These are phyloP conservation scores for Lobophora halterata DNA, from an alignment of 2,888 invertebrate genomes.

Conservation along the genomic window DNA sequence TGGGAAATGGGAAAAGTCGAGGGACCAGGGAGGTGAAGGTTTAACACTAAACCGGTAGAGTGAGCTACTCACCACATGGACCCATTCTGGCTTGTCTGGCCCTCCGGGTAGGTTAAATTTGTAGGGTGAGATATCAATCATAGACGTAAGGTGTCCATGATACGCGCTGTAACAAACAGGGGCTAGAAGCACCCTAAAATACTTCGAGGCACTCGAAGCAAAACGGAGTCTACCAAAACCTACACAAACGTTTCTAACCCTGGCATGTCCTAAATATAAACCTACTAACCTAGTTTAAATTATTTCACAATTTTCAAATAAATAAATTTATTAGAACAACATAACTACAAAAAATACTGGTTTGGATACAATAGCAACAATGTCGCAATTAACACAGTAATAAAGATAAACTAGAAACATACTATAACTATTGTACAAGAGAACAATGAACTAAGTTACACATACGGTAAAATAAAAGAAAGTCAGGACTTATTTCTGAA, in stretches of 20 bases:
- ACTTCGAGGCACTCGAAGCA: conserved; percentile 60
- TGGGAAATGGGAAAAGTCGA: too few relatives aligned
- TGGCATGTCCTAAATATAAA: conserved; percentile 14
- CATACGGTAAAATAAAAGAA: too few relatives aligned
- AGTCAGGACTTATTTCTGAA: too few relatives aligned
- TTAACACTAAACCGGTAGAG: conserved; percentile 6
- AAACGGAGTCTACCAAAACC: conserved; percentile 11
- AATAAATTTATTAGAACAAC: too few relatives aligned
- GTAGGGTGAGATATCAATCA: conserved; percentile 99
- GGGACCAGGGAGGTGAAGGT: not conserved
- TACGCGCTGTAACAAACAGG: conserved; percentile 93
- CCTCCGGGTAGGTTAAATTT: conserved; percentile 96
- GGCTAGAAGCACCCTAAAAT: conserved; percentile 76
- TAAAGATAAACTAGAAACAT: not conserved
- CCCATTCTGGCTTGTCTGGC: conserved; percentile 90
- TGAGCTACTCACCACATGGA: conserved; percentile 89
- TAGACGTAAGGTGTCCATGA: conserved; percentile 97
- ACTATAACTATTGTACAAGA: not conserved
- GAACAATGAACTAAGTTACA: too few relatives aligned
- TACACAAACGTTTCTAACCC: too few relatives aligned
- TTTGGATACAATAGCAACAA: too few relatives aligned
- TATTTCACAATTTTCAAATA: too few relatives aligned
- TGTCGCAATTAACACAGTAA: too few relatives aligned
- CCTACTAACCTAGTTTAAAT: too few relatives aligned
- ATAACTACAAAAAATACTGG: too few relatives aligned